Evolutionary conservation across 1,140 invertebrate genomes (phyloP), one percentile per base, ranked within the genome.

Genomic region (Phortica variegata): DNA sequence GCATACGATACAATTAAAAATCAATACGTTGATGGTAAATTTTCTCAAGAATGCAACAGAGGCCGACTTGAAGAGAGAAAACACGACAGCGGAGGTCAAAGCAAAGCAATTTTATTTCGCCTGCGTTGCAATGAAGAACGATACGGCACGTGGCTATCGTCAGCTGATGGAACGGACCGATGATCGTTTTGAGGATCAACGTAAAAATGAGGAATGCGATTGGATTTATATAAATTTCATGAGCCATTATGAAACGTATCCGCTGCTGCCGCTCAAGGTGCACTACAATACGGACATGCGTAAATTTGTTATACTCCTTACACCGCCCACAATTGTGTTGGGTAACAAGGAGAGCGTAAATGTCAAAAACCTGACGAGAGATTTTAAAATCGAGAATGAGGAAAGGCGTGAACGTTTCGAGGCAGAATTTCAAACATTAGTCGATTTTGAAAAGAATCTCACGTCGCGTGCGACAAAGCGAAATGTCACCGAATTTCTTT

Each of bases 201-300:
- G 33, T 0, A 37, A 34, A 6, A 58, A 57, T 12, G 40, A 47
- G 0, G 58, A 43, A 0, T 20, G 34, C 13, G 62, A 71, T 43
- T 73, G 71, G 71, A 42, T 71, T 6, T 50, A 54, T 7, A 43
- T 73, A 0, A 73, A 73, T 12, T 73, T 73, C 16, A 60, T 71
- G 56, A 68, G 70, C 5, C 33, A 21, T 7, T 69, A 62, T 26
- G 66, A 61, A 2, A 9, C 71, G 3, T 73, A 57, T 47, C 54
- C 70, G 0, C 29, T 73, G 34, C 36, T 73, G 13, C 65, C 71
- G 0, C 16, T 73, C 0, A 71, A 62, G 17, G 55, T 73, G 9
- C 66, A 73, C 7, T 73, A 73, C 15, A 62, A 52, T 3, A 60
- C 70, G 0, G 21, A 54, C 0, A 23, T 33, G 0, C 19, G 70